Conservation (phyloP, 2,113 vertebrate genomes). For the Lophura nycthemera region DNA sequence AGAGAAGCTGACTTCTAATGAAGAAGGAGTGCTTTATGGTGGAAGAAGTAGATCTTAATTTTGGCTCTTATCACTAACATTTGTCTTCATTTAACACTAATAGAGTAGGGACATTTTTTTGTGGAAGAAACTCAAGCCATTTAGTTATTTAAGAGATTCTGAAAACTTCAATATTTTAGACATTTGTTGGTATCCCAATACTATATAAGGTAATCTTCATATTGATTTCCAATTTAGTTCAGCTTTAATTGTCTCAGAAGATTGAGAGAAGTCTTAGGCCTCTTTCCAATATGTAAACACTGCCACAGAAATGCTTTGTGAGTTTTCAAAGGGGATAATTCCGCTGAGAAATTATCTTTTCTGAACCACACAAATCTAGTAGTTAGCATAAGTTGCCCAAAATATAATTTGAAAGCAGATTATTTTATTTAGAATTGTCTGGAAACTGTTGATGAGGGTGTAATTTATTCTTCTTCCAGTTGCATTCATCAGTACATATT, state of each 20-base stretch:
- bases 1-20: background rate
- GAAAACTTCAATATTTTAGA: background rate
- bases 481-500: conserved; percentile 3
- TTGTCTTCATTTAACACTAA: background rate
- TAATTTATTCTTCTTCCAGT: background rate
- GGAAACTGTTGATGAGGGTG: background rate
- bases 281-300: background rate
- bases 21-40: background rate
- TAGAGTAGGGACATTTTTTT: background rate
- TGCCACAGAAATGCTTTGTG: background rate
- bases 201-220: background rate
- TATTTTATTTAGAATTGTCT: conserved; percentile 8
- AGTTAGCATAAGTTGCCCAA: background rate
- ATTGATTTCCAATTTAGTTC: background rate
- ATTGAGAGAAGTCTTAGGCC: background rate
- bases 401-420: background rate
- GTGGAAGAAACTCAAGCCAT: background rate
- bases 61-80: background rate
- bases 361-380: background rate
- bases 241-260: background rate
- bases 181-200: background rate
- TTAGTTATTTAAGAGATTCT: background rate
- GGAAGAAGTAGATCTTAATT: background rate
- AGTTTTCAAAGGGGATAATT: conserved; percentile 1
- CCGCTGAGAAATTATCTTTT: background rate